These are phyloP conservation scores for Trichoplax adhaerens DNA, from an alignment of 37 sponge, comb jelly and placozoan genomes.

Conservation along the genomic window DNA sequence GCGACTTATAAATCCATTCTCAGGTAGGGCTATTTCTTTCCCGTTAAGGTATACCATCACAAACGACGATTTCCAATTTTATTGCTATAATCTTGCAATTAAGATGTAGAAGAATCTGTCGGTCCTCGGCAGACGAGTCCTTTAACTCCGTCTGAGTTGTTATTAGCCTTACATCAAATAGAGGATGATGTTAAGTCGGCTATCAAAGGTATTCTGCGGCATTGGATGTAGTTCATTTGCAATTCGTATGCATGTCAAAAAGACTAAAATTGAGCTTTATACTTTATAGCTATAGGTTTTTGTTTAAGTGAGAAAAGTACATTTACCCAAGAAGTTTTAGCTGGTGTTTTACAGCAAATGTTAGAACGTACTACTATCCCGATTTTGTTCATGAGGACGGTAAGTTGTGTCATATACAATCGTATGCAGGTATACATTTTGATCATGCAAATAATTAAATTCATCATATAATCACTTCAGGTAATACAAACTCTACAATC, in stretches of 20 bases:
- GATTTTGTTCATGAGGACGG: conserved; percentile 92
- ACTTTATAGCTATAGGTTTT: conserved; percentile 52
- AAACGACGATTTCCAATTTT: no score
- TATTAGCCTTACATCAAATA: conserved; percentile 86
- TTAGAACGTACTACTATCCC: conserved; percentile 75
- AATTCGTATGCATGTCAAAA: not conserved
- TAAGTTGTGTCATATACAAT: conserved; percentile 22
- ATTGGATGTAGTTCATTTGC: not conserved
- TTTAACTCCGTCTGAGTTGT: conserved; percentile 70
- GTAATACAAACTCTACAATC: conserved; percentile 71
- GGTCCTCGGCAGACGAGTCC: conserved; percentile 21
- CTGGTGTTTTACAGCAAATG: conserved; percentile 78
- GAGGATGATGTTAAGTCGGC: conserved; percentile 84
- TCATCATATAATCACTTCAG: conserved; percentile 19
- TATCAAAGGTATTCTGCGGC: conserved; percentile 25
- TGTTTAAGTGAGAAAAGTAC: conserved; percentile 74
- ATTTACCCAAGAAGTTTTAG: conserved; percentile 79
- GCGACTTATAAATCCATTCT: conserved; percentile 40
- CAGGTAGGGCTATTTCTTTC: conserved; percentile 3
- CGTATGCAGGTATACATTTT: not conserved
- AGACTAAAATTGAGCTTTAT: not conserved
- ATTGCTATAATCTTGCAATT: no score
- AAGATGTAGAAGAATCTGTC: no score
- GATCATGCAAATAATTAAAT: not conserved
- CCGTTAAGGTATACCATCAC: no score